These are phyloP conservation scores for Arctopsyche grandis DNA, from an alignment of 1,140 invertebrate genomes.

Conservation along the genomic window DNA sequence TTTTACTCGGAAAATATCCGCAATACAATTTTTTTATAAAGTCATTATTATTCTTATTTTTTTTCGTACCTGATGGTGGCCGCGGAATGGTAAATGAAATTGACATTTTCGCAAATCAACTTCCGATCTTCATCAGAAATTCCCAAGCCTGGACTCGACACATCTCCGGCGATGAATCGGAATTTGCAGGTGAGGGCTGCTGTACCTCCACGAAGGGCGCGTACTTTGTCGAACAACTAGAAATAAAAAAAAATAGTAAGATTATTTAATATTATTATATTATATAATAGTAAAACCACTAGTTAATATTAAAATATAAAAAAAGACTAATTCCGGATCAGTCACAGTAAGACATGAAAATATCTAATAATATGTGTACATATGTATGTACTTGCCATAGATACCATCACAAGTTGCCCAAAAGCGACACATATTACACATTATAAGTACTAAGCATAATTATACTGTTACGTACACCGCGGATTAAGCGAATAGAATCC, in stretches of 20 bases:
- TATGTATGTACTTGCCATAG: no score
- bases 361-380: no score
- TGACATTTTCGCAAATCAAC: slow-evolving; percentile 75
- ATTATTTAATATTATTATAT: neutral
- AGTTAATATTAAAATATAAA: neutral
- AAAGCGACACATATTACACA: no score
- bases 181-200: slow-evolving; percentile 73
- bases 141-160: slow-evolving; percentile 77
- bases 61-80: slow-evolving; percentile 81
- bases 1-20: no score
- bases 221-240: slow-evolving; percentile 82
- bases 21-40: no score
- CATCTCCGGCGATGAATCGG: slow-evolving; percentile 80
- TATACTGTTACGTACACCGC: no score
- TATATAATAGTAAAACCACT: neutral
- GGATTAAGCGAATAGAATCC: no score
- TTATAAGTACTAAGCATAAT: no score
- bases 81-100: slow-evolving; percentile 90
- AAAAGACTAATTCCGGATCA: neutral
- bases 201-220: slow-evolving; percentile 67
- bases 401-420: no score
- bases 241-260: slow-evolving; percentile 53
- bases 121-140: slow-evolving; percentile 76
- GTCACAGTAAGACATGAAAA: no score
- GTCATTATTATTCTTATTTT: no score